These are phyloP conservation scores for Chlorops oryzae DNA, from an alignment of 1,140 invertebrate genomes.

Conservation along the genomic window DNA sequence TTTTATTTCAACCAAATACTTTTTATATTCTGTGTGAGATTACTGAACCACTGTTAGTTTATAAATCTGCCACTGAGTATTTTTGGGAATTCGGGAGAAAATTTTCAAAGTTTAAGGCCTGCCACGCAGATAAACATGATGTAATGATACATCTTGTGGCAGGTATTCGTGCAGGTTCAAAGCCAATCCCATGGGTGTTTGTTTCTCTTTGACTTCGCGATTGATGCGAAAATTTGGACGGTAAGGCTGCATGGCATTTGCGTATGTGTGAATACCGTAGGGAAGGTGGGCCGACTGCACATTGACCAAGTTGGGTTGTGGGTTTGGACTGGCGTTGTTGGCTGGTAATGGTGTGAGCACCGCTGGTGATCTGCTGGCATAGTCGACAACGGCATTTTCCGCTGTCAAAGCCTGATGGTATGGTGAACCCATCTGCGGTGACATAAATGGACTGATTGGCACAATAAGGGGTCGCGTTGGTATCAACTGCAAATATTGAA, in stretches of 20 bases:
- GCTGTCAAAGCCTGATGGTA: background rate
- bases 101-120: no score
- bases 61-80: no score
- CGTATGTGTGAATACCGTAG: conserved; percentile 26
- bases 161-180: conserved; percentile 42
- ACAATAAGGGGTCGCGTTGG: conserved; percentile 44
- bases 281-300: conserved; percentile 16
- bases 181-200: conserved; percentile 18
- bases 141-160: conserved; percentile 21
- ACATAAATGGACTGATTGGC: conserved; percentile 35
- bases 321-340: conserved; percentile 7
- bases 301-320: conserved; percentile 3
- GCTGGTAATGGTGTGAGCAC: conserved; percentile 18
- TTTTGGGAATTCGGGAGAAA: no score
- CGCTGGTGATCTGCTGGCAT: conserved; percentile 13
- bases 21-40: no score
- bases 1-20: no score
- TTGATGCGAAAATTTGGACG: conserved; percentile 28
- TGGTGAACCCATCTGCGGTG: background rate
- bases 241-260: conserved; percentile 14
- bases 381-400: conserved; percentile 9
- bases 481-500: conserved; percentile 43
- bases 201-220: conserved; percentile 38
- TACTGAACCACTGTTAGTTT: no score
- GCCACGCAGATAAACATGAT: conserved; percentile 21